A percentile compares a stretch with the other conserved stretches of the same genome.
These are phyloP conservation scores for Macrotis lagotis DNA, from an alignment of 2,113 vertebrate genomes.

Conservation along the genomic window DNA sequence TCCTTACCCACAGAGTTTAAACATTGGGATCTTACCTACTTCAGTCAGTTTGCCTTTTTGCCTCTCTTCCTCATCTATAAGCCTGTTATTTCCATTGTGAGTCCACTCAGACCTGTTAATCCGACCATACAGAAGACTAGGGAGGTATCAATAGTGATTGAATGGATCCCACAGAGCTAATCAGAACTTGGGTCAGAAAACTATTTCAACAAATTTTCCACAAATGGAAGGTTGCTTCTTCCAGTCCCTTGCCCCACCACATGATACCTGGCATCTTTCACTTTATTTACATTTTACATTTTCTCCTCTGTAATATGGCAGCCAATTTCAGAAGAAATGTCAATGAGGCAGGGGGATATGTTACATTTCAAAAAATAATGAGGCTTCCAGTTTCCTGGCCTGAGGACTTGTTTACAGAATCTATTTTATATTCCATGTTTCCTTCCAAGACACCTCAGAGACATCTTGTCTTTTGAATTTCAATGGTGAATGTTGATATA, in stretches of 20 bases:
- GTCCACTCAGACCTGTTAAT: conserved; percentile 32
- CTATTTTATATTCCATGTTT: conserved; percentile 27
- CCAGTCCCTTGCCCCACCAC: conserved; percentile 10
- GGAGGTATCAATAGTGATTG: conserved; percentile 32
- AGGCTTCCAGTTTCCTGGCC: not conserved
- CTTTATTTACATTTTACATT: conserved; percentile 20
- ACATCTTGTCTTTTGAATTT: conserved; percentile 37
- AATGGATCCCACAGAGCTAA: conserved; percentile 47
- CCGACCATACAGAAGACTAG: conserved; percentile 34
- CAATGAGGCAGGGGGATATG: not conserved
- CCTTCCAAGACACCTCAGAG: conserved; percentile 28
- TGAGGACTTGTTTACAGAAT: not conserved
- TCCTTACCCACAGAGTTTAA: not conserved
- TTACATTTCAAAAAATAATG: conserved; percentile 5
- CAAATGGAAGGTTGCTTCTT: conserved; percentile 43
- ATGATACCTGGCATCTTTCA: not conserved
- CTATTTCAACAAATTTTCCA: conserved; percentile 63
- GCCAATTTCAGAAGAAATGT: not conserved
- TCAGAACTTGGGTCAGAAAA: conserved; percentile 58
- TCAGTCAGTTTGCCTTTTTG: conserved; percentile 33
- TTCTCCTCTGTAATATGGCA: conserved; percentile 37
- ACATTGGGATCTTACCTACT: conserved; percentile 13
- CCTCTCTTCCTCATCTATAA: conserved; percentile 1
- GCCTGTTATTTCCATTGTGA: conserved; percentile 60
- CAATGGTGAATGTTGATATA: conserved; percentile 8